Conservation (phyloP, 2,797 vertebrate species). For the Saxicola maurus region DNA sequence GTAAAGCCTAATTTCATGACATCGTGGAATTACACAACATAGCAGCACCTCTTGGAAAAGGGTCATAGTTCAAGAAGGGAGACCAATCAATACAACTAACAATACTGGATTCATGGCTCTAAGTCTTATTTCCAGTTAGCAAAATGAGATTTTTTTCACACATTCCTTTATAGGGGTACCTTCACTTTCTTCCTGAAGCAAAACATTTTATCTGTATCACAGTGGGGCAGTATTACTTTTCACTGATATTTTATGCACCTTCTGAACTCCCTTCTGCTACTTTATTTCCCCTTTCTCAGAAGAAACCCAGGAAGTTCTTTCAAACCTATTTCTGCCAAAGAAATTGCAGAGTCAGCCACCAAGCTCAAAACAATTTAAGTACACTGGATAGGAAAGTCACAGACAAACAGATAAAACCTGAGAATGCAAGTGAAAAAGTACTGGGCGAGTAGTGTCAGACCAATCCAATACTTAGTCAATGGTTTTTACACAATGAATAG, state of each 20-base stretch:
- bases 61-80: background rate
- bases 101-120: background rate
- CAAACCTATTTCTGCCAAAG: background rate
- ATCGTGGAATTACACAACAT: background rate
- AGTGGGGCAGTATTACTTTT: background rate
- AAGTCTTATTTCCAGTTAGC: background rate
- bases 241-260: background rate
- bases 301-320: background rate
- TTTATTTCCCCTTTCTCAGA: background rate
- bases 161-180: background rate
- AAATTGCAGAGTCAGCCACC: background rate
- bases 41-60: conserved; percentile 1
- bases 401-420: conserved; percentile 37
- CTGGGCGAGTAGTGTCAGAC: background rate
- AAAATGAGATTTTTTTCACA: background rate
- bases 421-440: conserved; percentile 39
- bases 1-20: background rate
- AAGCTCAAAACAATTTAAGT: conserved; percentile 8
- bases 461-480: conserved; percentile 13
- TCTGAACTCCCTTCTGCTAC: background rate
- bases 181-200: background rate
- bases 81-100: background rate
- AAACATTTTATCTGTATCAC: background rate
- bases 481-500: background rate
- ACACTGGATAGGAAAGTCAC: background rate